Evolutionary conservation across 23 tunicate genomes (phyloP).

Genomic region (Ciona savignyi): DNA sequence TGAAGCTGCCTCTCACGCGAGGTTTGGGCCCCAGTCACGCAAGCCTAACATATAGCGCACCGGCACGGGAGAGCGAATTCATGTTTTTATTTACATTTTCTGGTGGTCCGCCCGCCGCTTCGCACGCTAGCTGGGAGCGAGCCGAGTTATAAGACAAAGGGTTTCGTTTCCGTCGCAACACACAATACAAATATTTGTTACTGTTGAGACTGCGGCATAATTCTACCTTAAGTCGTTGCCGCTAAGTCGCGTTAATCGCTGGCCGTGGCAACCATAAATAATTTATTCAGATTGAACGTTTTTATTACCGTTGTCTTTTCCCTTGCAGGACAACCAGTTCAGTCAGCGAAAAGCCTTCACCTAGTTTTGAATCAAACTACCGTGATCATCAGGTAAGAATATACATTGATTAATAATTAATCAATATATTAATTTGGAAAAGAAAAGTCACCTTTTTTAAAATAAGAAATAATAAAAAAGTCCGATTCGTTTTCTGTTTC

Average conservation of each 20-base stretch:
- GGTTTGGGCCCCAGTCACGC: background rate
- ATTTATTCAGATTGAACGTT: background rate
- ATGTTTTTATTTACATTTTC: slow-evolving; percentile 10
- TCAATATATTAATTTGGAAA: too few species aligned
- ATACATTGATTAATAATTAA: too few species aligned
- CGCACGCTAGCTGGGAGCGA: slow-evolving; percentile 20
- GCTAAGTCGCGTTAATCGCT: too few species aligned
- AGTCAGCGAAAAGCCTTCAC: too few species aligned
- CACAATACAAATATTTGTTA: background rate
- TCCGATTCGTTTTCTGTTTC: too few species aligned
- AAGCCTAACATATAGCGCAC: background rate
- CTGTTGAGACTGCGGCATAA: background rate
- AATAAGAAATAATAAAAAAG: too few species aligned
- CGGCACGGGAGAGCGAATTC: background rate
- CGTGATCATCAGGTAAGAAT: too few species aligned
- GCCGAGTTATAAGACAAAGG: slow-evolving; percentile 1
- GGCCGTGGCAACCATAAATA: background rate
- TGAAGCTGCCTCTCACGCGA: background rate
- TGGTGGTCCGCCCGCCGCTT: slow-evolving; percentile 4
- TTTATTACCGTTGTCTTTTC: too few species aligned
- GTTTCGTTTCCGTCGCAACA: background rate
- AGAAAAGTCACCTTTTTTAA: too few species aligned
- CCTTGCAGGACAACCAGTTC: too few species aligned
- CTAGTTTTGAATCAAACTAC: too few species aligned
- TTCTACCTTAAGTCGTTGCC: background rate